Percentiles rank a stretch among this genome's conserved stretches.
phyloP scores from a whole-genome alignment of 2,797 vertebrate genomes.

The Sorex maritimensis region DNA sequence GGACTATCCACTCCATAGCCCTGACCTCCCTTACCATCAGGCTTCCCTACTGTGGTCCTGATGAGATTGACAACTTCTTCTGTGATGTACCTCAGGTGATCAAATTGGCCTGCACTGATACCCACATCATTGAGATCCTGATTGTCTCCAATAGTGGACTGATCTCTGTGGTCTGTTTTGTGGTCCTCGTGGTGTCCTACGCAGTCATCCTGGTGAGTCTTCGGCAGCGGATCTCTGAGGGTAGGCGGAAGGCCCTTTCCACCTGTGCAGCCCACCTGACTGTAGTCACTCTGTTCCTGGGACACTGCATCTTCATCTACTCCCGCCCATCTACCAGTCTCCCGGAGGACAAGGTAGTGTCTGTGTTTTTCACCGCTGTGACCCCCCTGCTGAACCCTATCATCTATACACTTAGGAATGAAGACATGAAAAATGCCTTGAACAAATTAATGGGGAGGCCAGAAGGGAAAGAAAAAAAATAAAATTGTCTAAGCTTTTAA shows the following conservation, averaged over 20 bases:
- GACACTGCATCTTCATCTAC: conserved; percentile 89
- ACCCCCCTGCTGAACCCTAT: conserved; percentile 88
- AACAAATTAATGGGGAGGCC: conserved; percentile 75
- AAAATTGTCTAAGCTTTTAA: conserved; percentile 31
- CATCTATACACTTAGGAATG: conserved; percentile 88
- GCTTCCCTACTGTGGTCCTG: conserved; percentile 87
- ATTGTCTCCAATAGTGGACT: conserved; percentile 88
- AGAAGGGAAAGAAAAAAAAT: conserved; percentile 59
- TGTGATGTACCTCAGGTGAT: conserved; percentile 87
- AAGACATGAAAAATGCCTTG: conserved; percentile 87
- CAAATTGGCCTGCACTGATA: conserved; percentile 86
- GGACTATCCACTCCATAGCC: conserved; percentile 84
- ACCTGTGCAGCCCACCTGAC: conserved; percentile 88
- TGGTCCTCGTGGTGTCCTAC: conserved; percentile 85
- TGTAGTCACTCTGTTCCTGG: conserved; percentile 85
- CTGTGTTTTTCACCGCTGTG: conserved; percentile 86
- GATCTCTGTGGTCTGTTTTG: conserved; percentile 86
- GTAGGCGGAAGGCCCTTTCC: conserved; percentile 86
- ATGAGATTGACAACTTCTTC: conserved; percentile 88
- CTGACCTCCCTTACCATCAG: conserved; percentile 85
- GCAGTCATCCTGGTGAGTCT: conserved; percentile 86
- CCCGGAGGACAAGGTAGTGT: conserved; percentile 87
- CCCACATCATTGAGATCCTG: conserved; percentile 85
- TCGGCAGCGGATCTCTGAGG: conserved; percentile 79
- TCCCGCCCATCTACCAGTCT: conserved; percentile 87